Evolutionary conservation across 2,113 vertebrate species (phyloP).

Genomic region (Campylorhamphus procurvoides): DNA sequence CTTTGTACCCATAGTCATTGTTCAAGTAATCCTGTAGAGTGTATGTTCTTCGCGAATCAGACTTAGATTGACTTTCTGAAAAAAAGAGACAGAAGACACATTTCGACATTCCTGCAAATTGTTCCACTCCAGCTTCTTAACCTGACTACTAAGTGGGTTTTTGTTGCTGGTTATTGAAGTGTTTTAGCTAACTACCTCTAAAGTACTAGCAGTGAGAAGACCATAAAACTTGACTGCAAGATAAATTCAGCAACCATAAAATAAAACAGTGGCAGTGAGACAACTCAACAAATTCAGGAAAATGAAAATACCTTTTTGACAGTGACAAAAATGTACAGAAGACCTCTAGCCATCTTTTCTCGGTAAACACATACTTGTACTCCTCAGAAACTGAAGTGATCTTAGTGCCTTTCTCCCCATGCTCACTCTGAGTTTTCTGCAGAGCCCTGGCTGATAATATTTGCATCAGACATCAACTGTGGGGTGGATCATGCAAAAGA

Average conservation of each 20-base stretch:
- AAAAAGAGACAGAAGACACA: not conserved
- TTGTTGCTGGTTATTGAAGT: not conserved
- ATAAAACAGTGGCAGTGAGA: not conserved
- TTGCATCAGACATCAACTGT: not conserved
- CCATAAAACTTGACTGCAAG: not conserved
- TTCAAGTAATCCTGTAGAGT: conserved; percentile 78
- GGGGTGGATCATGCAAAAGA: not conserved
- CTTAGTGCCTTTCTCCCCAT: not conserved
- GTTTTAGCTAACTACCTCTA: not conserved
- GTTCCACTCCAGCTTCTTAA: not conserved
- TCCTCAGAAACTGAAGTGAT: not conserved
- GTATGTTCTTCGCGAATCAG: conserved; percentile 65
- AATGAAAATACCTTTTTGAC: not conserved
- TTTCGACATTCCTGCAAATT: not conserved
- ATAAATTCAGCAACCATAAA: not conserved
- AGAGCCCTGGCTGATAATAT: not conserved
- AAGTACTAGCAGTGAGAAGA: not conserved
- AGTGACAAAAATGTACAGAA: not conserved
- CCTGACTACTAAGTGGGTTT: not conserved
- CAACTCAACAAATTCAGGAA: not conserved
- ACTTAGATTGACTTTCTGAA: conserved; percentile 39
- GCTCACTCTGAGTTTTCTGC: not conserved
- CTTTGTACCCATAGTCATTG: conserved; percentile 47
- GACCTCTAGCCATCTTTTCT: not conserved
- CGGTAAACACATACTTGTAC: not conserved